phyloP scores from a whole-genome alignment of 1,140 invertebrate genomes.

The Polypedilum vanderplanki region DNA sequence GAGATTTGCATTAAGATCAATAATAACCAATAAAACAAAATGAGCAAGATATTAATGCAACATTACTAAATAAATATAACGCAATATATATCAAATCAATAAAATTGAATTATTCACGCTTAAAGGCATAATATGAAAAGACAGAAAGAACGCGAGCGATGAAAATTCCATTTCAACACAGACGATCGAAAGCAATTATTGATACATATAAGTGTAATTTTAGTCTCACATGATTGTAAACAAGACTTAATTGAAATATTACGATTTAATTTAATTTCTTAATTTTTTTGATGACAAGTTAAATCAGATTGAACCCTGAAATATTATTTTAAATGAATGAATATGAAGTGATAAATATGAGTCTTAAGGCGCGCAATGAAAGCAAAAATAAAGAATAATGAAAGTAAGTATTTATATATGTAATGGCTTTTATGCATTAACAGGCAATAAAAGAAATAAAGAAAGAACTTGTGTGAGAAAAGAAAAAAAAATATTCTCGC shows the following conservation, averaged over 20 bases:
- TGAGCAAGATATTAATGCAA: neutral
- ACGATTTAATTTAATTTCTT: too few relatives aligned
- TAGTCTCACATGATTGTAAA: too few relatives aligned
- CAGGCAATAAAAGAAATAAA: neutral
- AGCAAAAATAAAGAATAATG: neutral
- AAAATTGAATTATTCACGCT: constrained; percentile 19
- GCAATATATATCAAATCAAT: constrained; percentile 1
- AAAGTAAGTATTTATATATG: neutral
- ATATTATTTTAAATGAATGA: neutral
- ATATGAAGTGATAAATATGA: constrained; percentile 19
- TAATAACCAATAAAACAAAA: neutral
- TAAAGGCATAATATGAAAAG: neutral
- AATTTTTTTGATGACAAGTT: too few relatives aligned
- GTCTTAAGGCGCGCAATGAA: neutral
- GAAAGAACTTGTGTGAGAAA: too few relatives aligned
- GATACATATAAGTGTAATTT: too few relatives aligned
- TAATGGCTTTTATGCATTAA: constrained; percentile 18
- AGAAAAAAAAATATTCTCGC: neutral
- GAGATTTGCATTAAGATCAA: neutral
- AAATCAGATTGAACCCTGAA: too few relatives aligned
- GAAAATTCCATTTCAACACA: too few relatives aligned
- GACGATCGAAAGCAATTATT: too few relatives aligned
- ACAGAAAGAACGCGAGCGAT: too few relatives aligned
- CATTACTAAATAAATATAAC: constrained; percentile 13
- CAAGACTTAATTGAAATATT: too few relatives aligned